Evolutionary conservation across 2,888 invertebrate genomes (phyloP), one percentile per base, ranked within the genome.

Genomic region (Lithodes maja): DNA sequence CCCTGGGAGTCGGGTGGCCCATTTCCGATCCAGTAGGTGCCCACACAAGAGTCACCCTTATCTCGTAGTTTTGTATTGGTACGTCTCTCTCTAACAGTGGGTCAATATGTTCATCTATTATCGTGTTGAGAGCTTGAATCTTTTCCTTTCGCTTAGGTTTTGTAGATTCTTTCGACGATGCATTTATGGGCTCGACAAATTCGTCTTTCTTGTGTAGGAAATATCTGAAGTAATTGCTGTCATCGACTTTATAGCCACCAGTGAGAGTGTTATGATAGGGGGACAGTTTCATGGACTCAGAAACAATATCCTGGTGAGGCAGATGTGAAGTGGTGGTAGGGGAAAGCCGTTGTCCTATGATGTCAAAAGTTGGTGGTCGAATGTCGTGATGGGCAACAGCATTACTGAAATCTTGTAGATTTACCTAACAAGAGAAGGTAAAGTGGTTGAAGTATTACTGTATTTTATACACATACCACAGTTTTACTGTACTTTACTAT

Each of bases 21-120:
- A 53, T 85, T 7, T 1, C n/a, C 1, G 75, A 55, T 7, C 55
- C 86, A 3, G 33, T 9, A 1, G 86, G 86, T 33, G 86, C 86
- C 86, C 86, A 86, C 61, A 86, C 86, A 81, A 86, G 54, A 2
- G 86, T 86, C 81, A 86, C 81, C 17, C 86, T 9, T 17, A 86
- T 7, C 17, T 86, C 86, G 50, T 82, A 82, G 61, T 71, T 17
- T 71, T 71, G 12, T n/a, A 71, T 5, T 12, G 71, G 71, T 5
- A 71, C 71, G 17, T 71, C 71, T 71, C n/a, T 71, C 17, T 71
- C 71, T 1, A n/a, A 17, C n/a, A 71, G 71, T 5, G 5, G 71
- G n/a, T 71, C 15, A 33, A 33, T 33, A 33, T 33, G 33, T 33
- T 33, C 33, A 33, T 33, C 33, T 33, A 33, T 33, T 33, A 33